Evolutionary conservation across 2,797 vertebrate species (phyloP).

Genomic region (Linurgus olivaceus): DNA sequence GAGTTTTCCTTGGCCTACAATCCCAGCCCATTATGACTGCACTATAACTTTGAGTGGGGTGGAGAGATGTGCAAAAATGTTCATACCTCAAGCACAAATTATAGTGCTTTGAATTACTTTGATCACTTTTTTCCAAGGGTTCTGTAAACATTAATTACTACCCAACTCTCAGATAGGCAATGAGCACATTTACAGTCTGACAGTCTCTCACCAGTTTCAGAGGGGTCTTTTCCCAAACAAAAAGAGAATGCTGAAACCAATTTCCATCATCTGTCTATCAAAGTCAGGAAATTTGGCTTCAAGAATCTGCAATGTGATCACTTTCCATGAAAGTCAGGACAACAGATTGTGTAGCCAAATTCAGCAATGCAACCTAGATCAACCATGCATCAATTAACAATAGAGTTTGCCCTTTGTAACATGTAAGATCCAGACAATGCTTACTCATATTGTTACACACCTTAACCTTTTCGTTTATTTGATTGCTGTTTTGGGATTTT

Average conservation of each 20-base stretch:
- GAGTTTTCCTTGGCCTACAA: neutral
- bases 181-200: neutral
- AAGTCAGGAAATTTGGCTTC: neutral
- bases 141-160: neutral
- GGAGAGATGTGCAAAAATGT: neutral
- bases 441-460: neutral
- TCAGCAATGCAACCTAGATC: neutral
- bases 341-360: neutral
- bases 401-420: rapidly evolving
- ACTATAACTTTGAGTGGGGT: neutral
- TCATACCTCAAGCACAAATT: neutral
- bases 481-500: rapidly evolving
- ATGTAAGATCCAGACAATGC: neutral
- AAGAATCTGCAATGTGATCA: neutral
- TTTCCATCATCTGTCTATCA: neutral
- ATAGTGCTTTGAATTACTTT: neutral
- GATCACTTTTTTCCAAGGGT: neutral
- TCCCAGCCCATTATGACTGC: neutral
- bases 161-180: neutral
- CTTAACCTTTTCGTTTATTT: neutral
- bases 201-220: neutral
- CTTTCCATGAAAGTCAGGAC: neutral
- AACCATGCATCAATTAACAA: neutral
- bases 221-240: neutral
- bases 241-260: neutral